Base-by-base conservation (phyloP, 2,888 invertebrate genomes). In the Hedya salicella region DNA sequence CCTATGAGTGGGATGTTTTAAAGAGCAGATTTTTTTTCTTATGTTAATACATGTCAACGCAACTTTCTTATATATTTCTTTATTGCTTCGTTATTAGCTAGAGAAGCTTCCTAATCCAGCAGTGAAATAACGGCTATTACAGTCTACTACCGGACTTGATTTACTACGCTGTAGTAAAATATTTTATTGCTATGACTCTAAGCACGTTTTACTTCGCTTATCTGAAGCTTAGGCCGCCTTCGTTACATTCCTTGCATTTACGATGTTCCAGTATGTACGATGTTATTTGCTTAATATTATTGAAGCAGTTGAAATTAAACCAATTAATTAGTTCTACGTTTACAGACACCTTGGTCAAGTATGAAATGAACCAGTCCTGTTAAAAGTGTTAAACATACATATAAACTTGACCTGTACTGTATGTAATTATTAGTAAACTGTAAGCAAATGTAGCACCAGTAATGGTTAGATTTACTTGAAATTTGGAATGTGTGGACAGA, bases 111-210 rank as follows among this genome's bases (percentile, higher is more conserved):
- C 42, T 61, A 61, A 66, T 66, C 61, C 66, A 48, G 14, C 30
- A 54, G 46, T 60, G 61, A 66, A 54, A 61, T 49, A 53, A 39
- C 50, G 46, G 46, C 46, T 59, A 65, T 53, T 53, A 60, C 53
- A 60, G 53, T 30, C 48, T 25, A 44, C 66, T 61, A 52, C 64
- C 52, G 60, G 54, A 40, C 60, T 61, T 66, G 61, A 60, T 61
- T 66, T 66, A 66, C 61, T 42, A 42, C 66, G 53, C 21, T 39
- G 56, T 56, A 54, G 54, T 66, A 66, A 66, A 66, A 66, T 66
- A 32, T 66, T 66, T 61, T 66, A 66, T 66, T 66, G 54, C 66
- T 54, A 61, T 53, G 48, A 49, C 66, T 54, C 40, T 42, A 60
- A 66, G 61, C 60, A 61, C 66, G 61, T 66, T 61, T 53, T 48